Evolutionary conservation across 2,888 invertebrate genomes (phyloP).

Genomic region (Acrobasis suavella): DNA sequence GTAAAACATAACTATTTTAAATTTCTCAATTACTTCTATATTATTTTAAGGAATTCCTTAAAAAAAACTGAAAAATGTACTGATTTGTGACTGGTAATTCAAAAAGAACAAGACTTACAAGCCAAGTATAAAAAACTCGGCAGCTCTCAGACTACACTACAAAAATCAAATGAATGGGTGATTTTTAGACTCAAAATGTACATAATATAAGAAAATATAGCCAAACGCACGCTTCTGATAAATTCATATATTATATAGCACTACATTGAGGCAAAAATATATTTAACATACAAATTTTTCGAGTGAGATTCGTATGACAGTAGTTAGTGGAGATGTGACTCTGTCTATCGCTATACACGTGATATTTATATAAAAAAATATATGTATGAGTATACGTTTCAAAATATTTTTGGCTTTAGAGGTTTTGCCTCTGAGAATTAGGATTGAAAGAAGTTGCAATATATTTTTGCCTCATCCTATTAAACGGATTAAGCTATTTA

Average conservation of each 20-base stretch:
- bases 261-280: constrained; percentile 22
- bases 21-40: too few relatives aligned
- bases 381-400: neutral
- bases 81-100: too few relatives aligned
- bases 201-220: constrained; percentile 10
- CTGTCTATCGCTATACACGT: neutral
- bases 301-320: too few relatives aligned
- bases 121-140: neutral
- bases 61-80: too few relatives aligned
- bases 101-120: neutral
- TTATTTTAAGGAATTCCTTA: too few relatives aligned
- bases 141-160: constrained; percentile 3
- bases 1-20: too few relatives aligned
- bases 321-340: neutral
- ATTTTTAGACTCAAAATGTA: constrained; percentile 7
- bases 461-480: constrained; percentile 24
- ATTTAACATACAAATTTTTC: neutral
- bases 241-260: constrained; percentile 37
- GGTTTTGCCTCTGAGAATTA: neutral
- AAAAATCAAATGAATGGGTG: neutral
- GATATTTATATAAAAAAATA: neutral
- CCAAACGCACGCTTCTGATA: constrained; percentile 25
- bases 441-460: constrained; percentile 28
- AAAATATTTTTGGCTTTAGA: neutral
- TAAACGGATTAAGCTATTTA: constrained; percentile 39